Evolutionary conservation across 2,797 vertebrate species (phyloP).

Genomic region (Rhyacichthys aspro): DNA sequence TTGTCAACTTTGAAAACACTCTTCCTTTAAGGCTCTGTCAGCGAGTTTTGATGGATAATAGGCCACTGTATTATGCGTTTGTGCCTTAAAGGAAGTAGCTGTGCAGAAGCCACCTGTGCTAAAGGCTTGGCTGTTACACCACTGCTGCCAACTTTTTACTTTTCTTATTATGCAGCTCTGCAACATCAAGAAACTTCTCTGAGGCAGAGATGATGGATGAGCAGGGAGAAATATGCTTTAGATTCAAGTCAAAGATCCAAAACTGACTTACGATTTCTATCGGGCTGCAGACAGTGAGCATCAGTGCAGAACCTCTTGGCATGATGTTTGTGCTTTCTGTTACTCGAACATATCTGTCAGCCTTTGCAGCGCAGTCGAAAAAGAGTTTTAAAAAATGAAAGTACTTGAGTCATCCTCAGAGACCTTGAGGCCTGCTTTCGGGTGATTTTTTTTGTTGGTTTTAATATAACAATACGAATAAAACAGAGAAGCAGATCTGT

Average conservation of each 20-base stretch:
- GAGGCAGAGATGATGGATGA: constrained; percentile 8
- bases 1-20: constrained; percentile 49
- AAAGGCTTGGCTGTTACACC: not conserved
- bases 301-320: constrained; percentile 20
- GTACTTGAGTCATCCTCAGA: constrained; percentile 20
- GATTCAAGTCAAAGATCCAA: constrained; percentile 43
- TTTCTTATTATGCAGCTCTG: not conserved
- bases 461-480: constrained; percentile 12
- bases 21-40: constrained; percentile 40
- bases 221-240: constrained; percentile 19
- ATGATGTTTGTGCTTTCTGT: constrained; percentile 19
- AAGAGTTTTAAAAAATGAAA: constrained; percentile 12
- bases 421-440: constrained; percentile 14
- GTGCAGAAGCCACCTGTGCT: constrained; percentile 10
- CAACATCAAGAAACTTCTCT: constrained; percentile 2
- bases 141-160: not conserved
- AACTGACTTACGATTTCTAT: constrained; percentile 22
- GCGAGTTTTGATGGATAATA: constrained; percentile 45
- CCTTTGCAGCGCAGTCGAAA: constrained; percentile 16
- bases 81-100: constrained; percentile 32
- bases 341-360: constrained; percentile 25
- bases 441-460: constrained; percentile 16
- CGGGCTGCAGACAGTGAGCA: constrained; percentile 12
- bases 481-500: not conserved
- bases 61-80: constrained; percentile 25